Conservation (phyloP, 2,888 invertebrate species). For the Agrotis puta region DNA sequence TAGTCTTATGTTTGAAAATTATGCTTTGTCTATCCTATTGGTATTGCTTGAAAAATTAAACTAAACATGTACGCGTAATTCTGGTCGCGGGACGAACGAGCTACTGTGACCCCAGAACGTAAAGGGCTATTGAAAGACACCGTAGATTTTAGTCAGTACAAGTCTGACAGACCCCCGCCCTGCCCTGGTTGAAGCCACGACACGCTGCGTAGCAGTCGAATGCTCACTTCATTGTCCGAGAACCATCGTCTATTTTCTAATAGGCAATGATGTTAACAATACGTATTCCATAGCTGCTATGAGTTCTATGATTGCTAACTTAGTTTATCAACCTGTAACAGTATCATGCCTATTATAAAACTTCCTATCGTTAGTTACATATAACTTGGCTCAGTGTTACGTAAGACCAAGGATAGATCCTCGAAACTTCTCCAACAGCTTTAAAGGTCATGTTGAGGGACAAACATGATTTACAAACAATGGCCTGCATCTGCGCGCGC, state of each 20-base stretch:
- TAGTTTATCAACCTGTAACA: not conserved
- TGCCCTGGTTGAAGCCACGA: no score
- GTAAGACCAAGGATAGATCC: slow-evolving; percentile 36
- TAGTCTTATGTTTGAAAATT: no score
- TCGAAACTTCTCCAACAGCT: slow-evolving; percentile 48
- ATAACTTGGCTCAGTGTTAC: slow-evolving; percentile 24
- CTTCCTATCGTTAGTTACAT: not conserved
- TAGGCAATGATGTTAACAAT: not conserved
- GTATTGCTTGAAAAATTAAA: no score
- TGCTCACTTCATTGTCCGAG: no score
- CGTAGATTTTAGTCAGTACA: no score
- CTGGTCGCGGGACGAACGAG: no score
- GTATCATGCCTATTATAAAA: not conserved
- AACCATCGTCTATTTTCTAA: not conserved
- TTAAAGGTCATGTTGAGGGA: slow-evolving; percentile 74
- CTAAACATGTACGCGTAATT: no score
- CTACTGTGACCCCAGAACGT: no score
- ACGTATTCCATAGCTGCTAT: not conserved
- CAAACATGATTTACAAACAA: slow-evolving; percentile 83
- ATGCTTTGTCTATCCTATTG: no score
- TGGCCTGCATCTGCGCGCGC: slow-evolving; percentile 79
- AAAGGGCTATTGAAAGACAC: no score
- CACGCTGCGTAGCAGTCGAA: no score
- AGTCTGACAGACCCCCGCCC: no score
- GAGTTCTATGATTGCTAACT: not conserved